Evolutionary conservation across 2,797 vertebrate genomes (phyloP).

Genomic region (Molossus molossus): DNA sequence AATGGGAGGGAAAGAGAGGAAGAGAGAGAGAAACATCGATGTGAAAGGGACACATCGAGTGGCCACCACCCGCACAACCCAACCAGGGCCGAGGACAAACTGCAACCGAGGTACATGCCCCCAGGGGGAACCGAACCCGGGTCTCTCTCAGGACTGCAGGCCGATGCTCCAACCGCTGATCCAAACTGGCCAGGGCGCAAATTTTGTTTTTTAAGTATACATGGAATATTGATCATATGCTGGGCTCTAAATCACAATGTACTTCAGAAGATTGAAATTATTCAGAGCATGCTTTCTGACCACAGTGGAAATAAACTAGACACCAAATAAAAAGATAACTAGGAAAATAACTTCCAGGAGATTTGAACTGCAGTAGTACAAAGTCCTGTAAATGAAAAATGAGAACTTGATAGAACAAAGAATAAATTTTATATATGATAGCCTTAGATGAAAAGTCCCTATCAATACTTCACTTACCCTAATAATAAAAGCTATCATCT

Average conservation of each 20-base stretch:
- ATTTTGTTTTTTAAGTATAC: neutral
- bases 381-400: conserved; percentile 22
- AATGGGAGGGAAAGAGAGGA: too few species aligned
- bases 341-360: neutral
- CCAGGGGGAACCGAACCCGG: too few species aligned
- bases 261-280: neutral
- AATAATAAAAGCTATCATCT: neutral
- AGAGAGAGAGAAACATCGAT: too few species aligned
- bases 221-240: neutral
- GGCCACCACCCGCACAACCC: too few species aligned
- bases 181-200: too few species aligned
- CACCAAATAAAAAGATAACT: neutral
- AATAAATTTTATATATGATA: neutral
- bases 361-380: neutral
- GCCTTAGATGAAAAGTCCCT: neutral
- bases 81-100: too few species aligned
- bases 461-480: neutral
- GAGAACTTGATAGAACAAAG: neutral
- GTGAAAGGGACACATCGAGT: too few species aligned
- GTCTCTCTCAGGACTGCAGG: too few species aligned
- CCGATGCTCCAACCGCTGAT: too few species aligned
- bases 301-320: neutral
- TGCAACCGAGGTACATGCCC: too few species aligned
- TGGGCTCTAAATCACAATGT: neutral
- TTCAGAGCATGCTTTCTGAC: neutral